Base-by-base conservation (phyloP, 35 echinoderm and acorn worm species). In the Strongylocentrotus purpuratus region DNA sequence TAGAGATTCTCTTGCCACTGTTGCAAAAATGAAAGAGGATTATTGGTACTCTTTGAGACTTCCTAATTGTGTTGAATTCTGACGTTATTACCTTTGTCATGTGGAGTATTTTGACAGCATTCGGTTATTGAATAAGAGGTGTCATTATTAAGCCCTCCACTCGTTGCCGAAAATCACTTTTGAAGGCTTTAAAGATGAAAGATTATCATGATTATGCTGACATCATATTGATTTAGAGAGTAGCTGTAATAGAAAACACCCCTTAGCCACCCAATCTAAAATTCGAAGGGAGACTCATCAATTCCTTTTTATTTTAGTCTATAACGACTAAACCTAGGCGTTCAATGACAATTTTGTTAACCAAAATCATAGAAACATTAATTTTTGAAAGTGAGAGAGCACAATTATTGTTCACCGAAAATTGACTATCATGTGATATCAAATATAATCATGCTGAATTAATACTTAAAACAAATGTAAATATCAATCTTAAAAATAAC, bases 71-170 rank as follows among this genome's bases (percentile, higher is more conserved):
- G 87, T 89, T 89, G 45, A 46, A 89, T 89, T 46, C 32, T 33
- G 45, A 89, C 32, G 87, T 89, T 89, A 89, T 46, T 46, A 89
- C 87, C 33, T 89, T 89, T 31, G 87, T 46, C 87, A 89, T 31
- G 87, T 9, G 87, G 32, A 46, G 87, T 89, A 89, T 89, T 89
- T 89, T 7, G 87, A 89, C 87, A 89, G 87, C 87, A 32, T 89
- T 46, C 45, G 65, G 65, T 78, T 78, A 78, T 78, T n/a, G 18
- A 78, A 78, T 78, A 7, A 78, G 65, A 78, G 65, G 65, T 78
- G 65, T 78, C 65, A 78, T 78, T 78, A 78, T 78, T 78, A 78
- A 78, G 20, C 65, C 20, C 65, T 78, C 22, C 65, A 28, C 65
- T 78, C 65, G 4, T 59, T 78, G 65, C 65, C 65, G 65, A 78